These are phyloP conservation scores for Anniella stebbinsi DNA, from an alignment of 2,797 vertebrate species.

Conservation along the genomic window DNA sequence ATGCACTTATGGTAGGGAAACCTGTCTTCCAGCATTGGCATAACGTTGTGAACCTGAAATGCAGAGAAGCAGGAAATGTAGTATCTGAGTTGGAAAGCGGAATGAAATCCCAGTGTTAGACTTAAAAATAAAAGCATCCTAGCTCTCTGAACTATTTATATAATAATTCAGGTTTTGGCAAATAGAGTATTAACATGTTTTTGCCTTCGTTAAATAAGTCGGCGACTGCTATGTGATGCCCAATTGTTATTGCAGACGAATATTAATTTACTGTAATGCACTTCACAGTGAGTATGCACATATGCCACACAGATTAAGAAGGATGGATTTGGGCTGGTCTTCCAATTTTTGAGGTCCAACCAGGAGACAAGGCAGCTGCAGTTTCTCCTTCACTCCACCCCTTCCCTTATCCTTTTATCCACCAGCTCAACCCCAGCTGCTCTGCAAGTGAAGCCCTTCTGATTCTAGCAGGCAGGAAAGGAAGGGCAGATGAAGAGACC, in stretches of 20 bases:
- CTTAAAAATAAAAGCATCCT: background rate
- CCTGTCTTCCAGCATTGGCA: background rate
- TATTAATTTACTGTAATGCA: background rate
- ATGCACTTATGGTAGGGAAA: background rate
- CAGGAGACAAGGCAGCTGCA: background rate
- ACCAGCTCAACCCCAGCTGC: background rate
- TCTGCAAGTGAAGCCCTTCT: background rate
- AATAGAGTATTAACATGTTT: background rate
- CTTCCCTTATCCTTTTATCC: background rate
- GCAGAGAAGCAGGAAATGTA: background rate
- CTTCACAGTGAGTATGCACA: no score
- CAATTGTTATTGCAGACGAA: background rate
- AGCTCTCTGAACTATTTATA: background rate
- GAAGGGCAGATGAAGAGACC: background rate
- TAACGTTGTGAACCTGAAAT: background rate
- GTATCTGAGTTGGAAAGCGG: background rate
- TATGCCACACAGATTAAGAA: background rate
- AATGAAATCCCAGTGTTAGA: background rate
- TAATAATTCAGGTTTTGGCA: background rate
- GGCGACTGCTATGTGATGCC: background rate
- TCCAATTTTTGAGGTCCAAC: background rate
- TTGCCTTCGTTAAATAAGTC: background rate
- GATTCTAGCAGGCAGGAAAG: background rate
- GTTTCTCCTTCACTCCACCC: background rate
- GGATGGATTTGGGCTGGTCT: background rate